Evolutionary conservation across 2,113 vertebrate genomes (phyloP).

Genomic region (Rhea americana): DNA sequence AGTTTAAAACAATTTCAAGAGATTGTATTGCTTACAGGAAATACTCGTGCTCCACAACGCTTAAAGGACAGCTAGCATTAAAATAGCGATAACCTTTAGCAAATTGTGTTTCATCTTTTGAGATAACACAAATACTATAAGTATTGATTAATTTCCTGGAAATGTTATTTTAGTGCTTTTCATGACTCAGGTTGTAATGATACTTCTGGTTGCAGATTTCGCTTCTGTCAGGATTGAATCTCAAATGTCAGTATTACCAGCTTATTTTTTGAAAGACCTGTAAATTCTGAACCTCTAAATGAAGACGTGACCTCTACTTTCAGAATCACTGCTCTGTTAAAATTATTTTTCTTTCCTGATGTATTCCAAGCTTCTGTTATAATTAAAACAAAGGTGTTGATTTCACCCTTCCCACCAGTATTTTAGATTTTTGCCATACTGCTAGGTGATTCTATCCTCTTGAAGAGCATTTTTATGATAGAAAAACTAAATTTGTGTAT

Average conservation of each 20-base stretch:
- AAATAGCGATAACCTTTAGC: no score
- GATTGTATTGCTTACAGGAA: no score
- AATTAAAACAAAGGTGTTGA: not conserved
- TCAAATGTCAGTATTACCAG: rapidly evolving
- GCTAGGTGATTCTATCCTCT: not conserved
- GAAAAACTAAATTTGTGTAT: not conserved
- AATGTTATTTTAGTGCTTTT: not conserved
- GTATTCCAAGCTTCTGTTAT: not conserved
- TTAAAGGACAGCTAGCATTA: no score
- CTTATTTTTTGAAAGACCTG: not conserved
- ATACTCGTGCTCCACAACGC: no score
- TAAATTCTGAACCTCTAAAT: not conserved
- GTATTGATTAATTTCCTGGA: not conserved
- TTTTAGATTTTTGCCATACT: not conserved
- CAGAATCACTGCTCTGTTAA: not conserved
- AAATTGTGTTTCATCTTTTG: not conserved
- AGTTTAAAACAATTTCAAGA: no score
- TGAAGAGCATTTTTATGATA: not conserved
- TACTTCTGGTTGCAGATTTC: not conserved
- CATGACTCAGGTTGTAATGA: not conserved
- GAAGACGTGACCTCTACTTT: not conserved
- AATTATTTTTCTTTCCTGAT: not conserved
- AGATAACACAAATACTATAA: not conserved
- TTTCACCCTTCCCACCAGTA: not conserved
- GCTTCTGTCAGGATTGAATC: not conserved